These are phyloP conservation scores for Masnerella sp. DNA, from an alignment of 2,888 invertebrate genomes.

Conservation along the genomic window DNA sequence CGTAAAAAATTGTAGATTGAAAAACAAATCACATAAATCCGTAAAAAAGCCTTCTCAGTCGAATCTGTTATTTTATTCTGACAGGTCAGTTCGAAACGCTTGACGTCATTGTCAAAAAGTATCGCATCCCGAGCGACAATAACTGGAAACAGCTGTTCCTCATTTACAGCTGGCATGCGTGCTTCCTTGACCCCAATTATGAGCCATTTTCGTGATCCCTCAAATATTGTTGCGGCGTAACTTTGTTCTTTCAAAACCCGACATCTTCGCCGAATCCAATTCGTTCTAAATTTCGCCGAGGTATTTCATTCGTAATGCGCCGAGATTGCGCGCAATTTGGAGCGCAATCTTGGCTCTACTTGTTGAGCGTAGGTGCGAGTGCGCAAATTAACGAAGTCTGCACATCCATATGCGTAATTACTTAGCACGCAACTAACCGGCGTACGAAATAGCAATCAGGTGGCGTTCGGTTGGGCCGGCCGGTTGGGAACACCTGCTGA, in stretches of 20 bases:
- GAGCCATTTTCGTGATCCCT: constrained; percentile 9
- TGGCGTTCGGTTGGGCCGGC: constrained; percentile 66
- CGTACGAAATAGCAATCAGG: constrained; percentile 65
- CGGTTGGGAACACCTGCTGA: constrained; percentile 68
- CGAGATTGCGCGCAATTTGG: constrained; percentile 3
- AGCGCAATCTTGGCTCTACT: constrained; percentile 12
- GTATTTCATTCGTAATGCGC: not conserved
- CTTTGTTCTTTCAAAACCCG: no score
- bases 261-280: no score
- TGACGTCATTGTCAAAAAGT: not conserved
- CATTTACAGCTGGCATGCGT: constrained; percentile 34
- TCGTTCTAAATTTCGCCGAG: no score
- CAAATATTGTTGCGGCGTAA: not conserved
- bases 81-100: not conserved
- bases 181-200: constrained; percentile 35
- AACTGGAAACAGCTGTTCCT: constrained; percentile 37
- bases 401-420: constrained; percentile 39
- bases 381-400: constrained; percentile 54
- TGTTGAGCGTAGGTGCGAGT: constrained; percentile 62
- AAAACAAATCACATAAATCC: no score
- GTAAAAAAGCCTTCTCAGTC: not conserved
- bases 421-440: constrained; percentile 38
- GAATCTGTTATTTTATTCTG: not conserved
- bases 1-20: no score
- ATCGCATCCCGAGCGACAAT: constrained; percentile 9